phyloP scores from a whole-genome alignment of 2,888 invertebrate genomes.

The Bugulina stolonifera region DNA sequence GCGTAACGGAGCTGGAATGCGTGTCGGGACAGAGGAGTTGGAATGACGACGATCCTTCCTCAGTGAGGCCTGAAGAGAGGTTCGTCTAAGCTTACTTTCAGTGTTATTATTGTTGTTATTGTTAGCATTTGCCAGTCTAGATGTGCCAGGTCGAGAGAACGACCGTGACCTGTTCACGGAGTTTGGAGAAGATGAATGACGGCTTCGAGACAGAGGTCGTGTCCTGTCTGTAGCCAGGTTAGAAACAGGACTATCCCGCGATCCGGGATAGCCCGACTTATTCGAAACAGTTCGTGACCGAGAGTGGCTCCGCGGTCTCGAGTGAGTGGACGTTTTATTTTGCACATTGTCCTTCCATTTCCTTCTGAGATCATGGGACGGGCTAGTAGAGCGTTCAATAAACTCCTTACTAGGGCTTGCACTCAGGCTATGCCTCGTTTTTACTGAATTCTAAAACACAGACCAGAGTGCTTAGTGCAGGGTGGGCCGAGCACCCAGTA shows the following conservation, averaged over 20 bases:
- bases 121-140: background rate
- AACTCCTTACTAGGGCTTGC: background rate
- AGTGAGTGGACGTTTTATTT: background rate
- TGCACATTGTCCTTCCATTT: conserved; percentile 10
- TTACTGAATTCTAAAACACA: background rate
- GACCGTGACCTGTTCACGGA: conserved; percentile 4
- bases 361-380: conserved; percentile 1
- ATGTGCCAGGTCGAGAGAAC: background rate
- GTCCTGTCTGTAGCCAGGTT: background rate
- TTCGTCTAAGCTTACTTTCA: background rate
- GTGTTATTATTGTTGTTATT: background rate
- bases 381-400: background rate
- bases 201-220: background rate
- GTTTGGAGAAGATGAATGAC: background rate
- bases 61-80: background rate
- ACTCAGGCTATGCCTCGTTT: background rate
- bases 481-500: too few relatives aligned
- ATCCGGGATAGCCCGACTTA: background rate
- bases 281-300: background rate
- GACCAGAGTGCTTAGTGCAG: too few relatives aligned
- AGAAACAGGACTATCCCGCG: background rate
- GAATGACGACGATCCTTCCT: conserved; percentile 7
- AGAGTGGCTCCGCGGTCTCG: background rate
- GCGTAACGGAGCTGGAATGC: background rate
- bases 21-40: background rate